Conservation (phyloP, 2,113 vertebrate species). For the Arothron firmamentum region DNA sequence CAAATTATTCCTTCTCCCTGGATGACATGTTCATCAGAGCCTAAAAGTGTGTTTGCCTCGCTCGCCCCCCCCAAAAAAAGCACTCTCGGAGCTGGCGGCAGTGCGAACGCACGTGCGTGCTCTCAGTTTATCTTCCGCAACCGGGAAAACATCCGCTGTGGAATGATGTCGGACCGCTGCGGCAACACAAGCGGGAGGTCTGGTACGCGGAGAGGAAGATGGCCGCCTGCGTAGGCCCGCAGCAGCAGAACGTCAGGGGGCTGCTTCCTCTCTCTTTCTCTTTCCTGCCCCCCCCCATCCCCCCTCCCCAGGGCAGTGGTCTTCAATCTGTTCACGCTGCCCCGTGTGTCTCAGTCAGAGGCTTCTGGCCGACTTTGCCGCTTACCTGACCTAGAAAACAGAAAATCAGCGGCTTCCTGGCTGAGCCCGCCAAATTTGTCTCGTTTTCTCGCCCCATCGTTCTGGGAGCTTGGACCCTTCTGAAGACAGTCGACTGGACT, state of each 20-base stretch:
- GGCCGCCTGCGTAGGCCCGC: conserved; percentile 11
- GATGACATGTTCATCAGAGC: conserved; percentile 66
- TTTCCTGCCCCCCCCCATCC: neutral
- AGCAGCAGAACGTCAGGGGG: neutral
- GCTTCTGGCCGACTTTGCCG: conserved; percentile 59
- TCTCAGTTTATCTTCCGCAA: conserved; percentile 9
- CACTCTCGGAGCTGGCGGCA: conserved; percentile 11
- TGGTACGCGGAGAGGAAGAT: conserved; percentile 3
- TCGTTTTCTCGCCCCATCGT: too few relatives aligned
- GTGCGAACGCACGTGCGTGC: neutral
- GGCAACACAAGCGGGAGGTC: neutral
- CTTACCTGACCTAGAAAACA: conserved; percentile 73
- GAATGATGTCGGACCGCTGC: neutral
- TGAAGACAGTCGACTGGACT: conserved; percentile 56
- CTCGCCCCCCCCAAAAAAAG: conserved; percentile 32
- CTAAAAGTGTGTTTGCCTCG: conserved; percentile 55
- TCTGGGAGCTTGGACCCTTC: too few relatives aligned
- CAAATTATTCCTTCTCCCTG: conserved; percentile 57
- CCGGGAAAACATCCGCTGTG: conserved; percentile 5
- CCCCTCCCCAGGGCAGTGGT: conserved; percentile 19
- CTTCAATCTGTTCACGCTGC: conserved; percentile 29
- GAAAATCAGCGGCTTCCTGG: conserved; percentile 37
- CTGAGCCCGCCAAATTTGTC: conserved; percentile 43
- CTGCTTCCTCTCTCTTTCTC: too few relatives aligned
- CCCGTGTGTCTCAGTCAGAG: conserved; percentile 37